phyloP scores from a whole-genome alignment of 2,113 vertebrate genomes.

The Regulus satrapa region DNA sequence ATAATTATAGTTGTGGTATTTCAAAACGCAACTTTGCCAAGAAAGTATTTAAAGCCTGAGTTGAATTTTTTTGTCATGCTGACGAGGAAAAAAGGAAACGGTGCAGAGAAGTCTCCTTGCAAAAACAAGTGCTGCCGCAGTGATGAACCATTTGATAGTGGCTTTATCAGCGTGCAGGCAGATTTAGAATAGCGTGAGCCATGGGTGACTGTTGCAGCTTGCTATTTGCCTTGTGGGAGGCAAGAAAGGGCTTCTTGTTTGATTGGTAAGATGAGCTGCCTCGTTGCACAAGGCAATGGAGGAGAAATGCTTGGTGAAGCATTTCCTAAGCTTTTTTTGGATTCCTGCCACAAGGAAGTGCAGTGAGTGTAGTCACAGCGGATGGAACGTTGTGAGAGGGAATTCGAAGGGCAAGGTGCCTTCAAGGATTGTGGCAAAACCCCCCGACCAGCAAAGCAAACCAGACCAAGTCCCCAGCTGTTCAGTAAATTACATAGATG shows the following conservation, averaged over 20 bases:
- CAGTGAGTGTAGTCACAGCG: background rate
- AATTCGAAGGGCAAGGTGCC: background rate
- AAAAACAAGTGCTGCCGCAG: background rate
- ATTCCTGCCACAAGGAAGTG: conserved; percentile 22
- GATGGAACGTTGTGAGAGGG: background rate
- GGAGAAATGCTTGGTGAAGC: background rate
- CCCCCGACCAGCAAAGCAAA: background rate
- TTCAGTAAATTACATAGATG: background rate
- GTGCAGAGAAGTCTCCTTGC: background rate
- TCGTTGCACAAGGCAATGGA: background rate
- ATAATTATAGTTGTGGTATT: background rate
- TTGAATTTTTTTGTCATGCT: background rate
- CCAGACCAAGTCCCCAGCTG: background rate
- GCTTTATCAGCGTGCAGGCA: conserved; percentile 10
- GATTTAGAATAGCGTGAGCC: background rate
- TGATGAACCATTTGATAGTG: background rate
- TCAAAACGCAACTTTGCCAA: background rate
- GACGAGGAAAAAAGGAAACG: conserved; percentile 7
- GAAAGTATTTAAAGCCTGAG: background rate
- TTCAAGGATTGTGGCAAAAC: background rate
- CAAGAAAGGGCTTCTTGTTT: conserved; percentile 39
- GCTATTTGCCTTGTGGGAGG: background rate
- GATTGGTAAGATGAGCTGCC: background rate
- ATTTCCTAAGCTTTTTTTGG: background rate
- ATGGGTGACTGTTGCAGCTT: background rate